Evolutionary conservation across 2,888 invertebrate genomes (phyloP).

Genomic region (Limnephilus rhombicus): DNA sequence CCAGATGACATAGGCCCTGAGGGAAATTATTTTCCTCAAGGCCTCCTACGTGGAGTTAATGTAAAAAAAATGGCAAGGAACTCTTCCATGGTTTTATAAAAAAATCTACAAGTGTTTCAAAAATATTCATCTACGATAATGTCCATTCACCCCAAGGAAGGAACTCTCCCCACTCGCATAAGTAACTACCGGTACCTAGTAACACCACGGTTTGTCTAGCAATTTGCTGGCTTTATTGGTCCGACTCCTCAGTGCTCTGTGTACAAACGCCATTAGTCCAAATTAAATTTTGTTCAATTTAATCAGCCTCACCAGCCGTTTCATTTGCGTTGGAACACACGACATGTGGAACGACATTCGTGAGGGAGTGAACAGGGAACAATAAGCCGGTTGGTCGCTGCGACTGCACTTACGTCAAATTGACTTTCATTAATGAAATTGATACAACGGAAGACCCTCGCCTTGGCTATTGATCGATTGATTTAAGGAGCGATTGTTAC

Average conservation of each 20-base stretch:
- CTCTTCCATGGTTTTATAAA: background rate
- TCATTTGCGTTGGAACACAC: constrained; percentile 57
- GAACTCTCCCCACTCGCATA: constrained; percentile 16
- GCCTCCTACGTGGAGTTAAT: too few relatives aligned
- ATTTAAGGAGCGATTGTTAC: background rate
- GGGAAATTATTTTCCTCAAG: too few relatives aligned
- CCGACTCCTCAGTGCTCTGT: constrained; percentile 39
- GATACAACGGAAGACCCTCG: constrained; percentile 45
- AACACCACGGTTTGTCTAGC: constrained; percentile 41
- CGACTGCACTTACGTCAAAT: constrained; percentile 42
- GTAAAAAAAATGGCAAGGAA: background rate
- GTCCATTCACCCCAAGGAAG: background rate
- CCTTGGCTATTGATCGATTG: constrained; percentile 21
- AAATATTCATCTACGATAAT: background rate
- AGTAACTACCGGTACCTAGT: background rate
- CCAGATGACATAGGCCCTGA: too few relatives aligned
- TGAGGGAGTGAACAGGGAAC: constrained; percentile 41
- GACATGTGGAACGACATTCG: constrained; percentile 44
- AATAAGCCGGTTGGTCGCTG: background rate
- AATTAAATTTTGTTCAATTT: constrained; percentile 66
- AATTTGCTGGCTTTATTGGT: constrained; percentile 45
- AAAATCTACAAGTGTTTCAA: background rate
- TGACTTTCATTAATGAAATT: constrained; percentile 56
- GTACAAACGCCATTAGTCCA: constrained; percentile 61
- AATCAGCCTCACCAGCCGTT: constrained; percentile 62